Evolutionary conservation across 2,113 vertebrate species (phyloP).

Genomic region (Pangasianodon hypophthalmus): DNA sequence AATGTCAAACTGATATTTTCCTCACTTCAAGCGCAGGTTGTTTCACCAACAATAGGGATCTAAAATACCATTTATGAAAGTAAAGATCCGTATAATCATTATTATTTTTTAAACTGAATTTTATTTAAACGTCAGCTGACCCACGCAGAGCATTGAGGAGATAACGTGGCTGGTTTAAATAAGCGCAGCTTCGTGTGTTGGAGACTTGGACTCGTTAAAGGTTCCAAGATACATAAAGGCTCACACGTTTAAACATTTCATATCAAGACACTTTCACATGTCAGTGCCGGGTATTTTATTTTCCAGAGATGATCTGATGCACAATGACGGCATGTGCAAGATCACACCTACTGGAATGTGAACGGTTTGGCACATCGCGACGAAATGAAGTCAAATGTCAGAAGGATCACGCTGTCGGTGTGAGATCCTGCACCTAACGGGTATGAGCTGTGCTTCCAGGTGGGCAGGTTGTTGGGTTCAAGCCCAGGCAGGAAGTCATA

Average conservation of each 20-base stretch:
- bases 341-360: background rate
- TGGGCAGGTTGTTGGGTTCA: constrained; percentile 18
- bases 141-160: background rate
- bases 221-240: background rate
- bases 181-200: background rate
- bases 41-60: background rate
- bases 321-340: background rate
- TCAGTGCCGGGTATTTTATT: background rate
- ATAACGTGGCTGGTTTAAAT: background rate
- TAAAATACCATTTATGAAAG: background rate
- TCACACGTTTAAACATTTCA: background rate
- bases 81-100: background rate
- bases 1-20: background rate
- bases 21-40: background rate
- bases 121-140: background rate
- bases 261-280: background rate
- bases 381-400: background rate
- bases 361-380: background rate
- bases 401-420: constrained; percentile 11
- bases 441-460: constrained; percentile 14
- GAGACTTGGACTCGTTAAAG: background rate
- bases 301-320: background rate
- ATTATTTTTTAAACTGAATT: background rate
- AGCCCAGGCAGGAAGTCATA: constrained; percentile 17
- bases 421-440: constrained; percentile 11